Conservation (phyloP, 2,888 invertebrate species). For the Entomobrya proxima region DNA sequence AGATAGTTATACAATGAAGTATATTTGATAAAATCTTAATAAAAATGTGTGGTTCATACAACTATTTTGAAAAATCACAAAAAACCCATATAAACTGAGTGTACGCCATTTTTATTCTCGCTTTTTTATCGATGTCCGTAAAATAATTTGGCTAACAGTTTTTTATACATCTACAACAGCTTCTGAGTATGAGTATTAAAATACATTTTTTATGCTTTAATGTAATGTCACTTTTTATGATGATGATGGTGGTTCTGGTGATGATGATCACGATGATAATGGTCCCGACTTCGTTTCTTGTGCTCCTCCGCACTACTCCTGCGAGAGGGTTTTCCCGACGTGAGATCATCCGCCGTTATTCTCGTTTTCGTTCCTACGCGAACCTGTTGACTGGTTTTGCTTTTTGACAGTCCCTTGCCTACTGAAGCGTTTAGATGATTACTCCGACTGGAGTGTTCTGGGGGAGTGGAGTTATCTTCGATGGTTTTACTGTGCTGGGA, state of each 20-base stretch:
- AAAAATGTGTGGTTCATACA: no score
- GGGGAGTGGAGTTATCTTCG: not conserved
- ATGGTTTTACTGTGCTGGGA: constrained; percentile 37
- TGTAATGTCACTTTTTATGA: not conserved
- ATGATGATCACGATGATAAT: constrained; percentile 16
- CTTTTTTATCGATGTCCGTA: no score
- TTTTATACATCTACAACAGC: no score
- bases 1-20: no score
- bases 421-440: not conserved
- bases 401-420: constrained; percentile 24
- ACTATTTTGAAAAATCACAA: no score
- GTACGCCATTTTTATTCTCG: no score
- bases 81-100: no score
- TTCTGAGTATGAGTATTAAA: not conserved
- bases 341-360: constrained; percentile 18
- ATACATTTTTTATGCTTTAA: not conserved
- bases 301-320: constrained; percentile 37
- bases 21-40: no score
- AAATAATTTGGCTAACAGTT: no score
- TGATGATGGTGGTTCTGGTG: constrained; percentile 29
- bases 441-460: constrained; percentile 30
- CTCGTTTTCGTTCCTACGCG: constrained; percentile 36
- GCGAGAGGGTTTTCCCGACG: constrained; percentile 51
- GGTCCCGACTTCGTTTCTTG: not conserved
- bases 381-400: constrained; percentile 44